Percentiles rank a stretch among this genome's conserved stretches.
Evolutionary conservation across 2,797 vertebrate genomes (phyloP).

Genomic region (Petrocephalus sullivani): DNA sequence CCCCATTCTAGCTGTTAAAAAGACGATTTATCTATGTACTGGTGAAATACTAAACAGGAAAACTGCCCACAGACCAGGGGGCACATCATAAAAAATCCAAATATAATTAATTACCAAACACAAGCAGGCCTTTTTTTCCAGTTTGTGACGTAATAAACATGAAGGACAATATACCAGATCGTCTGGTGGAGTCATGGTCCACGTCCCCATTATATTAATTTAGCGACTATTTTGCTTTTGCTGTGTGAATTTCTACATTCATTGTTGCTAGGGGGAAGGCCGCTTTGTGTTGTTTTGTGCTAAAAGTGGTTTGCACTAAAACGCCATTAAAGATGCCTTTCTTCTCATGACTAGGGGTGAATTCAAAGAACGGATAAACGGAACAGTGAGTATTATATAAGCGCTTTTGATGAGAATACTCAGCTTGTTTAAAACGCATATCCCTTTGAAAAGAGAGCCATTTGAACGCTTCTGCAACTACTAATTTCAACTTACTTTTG

Average conservation of each 20-base stretch:
- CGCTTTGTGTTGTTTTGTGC: not conserved
- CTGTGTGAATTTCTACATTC: not conserved
- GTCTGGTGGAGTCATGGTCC: not conserved
- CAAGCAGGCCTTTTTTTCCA: not conserved
- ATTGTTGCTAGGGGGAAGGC: not conserved
- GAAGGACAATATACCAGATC: not conserved
- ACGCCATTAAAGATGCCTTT: not conserved
- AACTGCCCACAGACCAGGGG: not conserved
- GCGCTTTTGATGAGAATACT: not conserved
- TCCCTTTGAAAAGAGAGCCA: not conserved
- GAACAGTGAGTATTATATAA: slow-evolving; percentile 1
- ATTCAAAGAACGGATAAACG: slow-evolving; percentile 6
- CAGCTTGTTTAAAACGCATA: not conserved
- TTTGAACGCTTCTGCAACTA: slow-evolving; percentile 18
- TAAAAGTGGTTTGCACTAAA: not conserved
- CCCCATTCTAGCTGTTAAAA: not conserved
- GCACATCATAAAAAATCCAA: not conserved
- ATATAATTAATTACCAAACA: not conserved
- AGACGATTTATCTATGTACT: not conserved
- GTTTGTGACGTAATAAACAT: not conserved
- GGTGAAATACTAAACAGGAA: not conserved
- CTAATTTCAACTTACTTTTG: slow-evolving; percentile 1
- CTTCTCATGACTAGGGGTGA: not conserved
- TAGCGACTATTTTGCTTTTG: not conserved
- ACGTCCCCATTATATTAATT: not conserved